Base-by-base conservation (phyloP, 2,888 invertebrate genomes). In the Dendrolimus houi region DNA sequence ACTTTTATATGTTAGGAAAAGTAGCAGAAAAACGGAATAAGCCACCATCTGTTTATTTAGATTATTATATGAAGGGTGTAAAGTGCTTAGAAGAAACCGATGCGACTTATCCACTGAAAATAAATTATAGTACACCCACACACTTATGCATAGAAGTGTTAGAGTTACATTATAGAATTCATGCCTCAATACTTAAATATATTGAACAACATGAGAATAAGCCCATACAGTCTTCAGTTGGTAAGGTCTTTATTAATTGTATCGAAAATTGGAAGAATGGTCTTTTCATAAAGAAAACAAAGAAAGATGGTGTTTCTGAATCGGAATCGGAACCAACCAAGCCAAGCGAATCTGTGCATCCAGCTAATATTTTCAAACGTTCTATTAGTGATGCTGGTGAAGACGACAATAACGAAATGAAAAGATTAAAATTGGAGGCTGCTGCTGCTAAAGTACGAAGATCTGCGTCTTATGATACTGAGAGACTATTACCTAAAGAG, bases 1-100 rank as follows among this genome's bases (percentile, higher is more conserved):
- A 96, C 72, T 96, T 97, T 79, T 98, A 98, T 75, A 97, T 98
- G 96, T 88, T 98, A n/a, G 98, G 97, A 0, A 99, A 99, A 92
- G 95, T 98, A 57, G 93, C 95, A 0, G 98, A 98, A 80, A 99
- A 98, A 75, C 93, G 93, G 60, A 94, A 94, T 64, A 94, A 94
- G 63, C 93, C 94, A 58, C 95, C 96, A 0, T 91, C 92, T 12
- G 89, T 93, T 40, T 97, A 94, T 81, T 87, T 98, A 54, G 93
- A 94, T 64, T 95, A 96, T 85, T 98, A 98, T 77, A 87, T 93
- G 70, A 93, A 94, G 92, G 96, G 97, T 7, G 93, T 94, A 13
- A 93, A 94, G 70, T 93, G 94, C 74, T 88, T 98, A 13, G 93
- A 95, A 69, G 94, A 96, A 81, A 95, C 95, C 65, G 94, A 94